Evolutionary conservation across 2,113 vertebrate species (phyloP), one percentile per base, ranked within the genome.

Genomic region (Macaca nemestrina): DNA sequence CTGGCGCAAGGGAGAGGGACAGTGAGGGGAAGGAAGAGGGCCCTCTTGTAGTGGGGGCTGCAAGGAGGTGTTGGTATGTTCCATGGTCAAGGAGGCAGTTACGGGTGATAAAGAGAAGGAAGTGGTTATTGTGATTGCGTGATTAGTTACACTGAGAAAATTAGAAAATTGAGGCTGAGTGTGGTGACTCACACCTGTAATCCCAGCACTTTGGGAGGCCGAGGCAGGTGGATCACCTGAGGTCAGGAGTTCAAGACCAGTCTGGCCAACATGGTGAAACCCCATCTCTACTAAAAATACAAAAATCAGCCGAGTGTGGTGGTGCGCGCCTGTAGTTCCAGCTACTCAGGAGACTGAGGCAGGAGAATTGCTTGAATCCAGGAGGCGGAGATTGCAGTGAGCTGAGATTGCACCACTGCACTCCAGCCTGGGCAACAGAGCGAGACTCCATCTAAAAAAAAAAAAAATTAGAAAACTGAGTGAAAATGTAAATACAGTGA

Each of bases 41-140:
- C 11, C 25, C 61, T 30, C 61, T 13, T 64, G 61, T 64, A 30
- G 27, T 64, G 10, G 27, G 22, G 38, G 48, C 20, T 68, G 1
- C 43, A 6, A 0, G 88, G 14, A 78, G 43, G 13, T n/a, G 11
- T 0, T 84, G 75, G 6, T 23, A 11, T 0, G 5, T 30, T 82
- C 32, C 11, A 43, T 1, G 52, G 68, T 17, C 5, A 12, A 32
- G 82, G 38, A 76, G 25, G 18, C 10, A 20, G 43, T 64, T 5
- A 38, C 0, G 14, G 59, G 6, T 30, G 9, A 16, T 64, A 55
- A 38, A 76, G 84, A 75, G 9, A 8, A 43, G 52, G 57, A 84
- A 52, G 55, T 61, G 30, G 80, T 76, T 73, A 5, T 30, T 64
- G 20, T 3, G 18, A 78, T 0, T 20, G 48, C 5, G 18, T 48